Evolutionary conservation across 2,888 invertebrate genomes (phyloP).

Genomic region (Hypena proboscidalis): DNA sequence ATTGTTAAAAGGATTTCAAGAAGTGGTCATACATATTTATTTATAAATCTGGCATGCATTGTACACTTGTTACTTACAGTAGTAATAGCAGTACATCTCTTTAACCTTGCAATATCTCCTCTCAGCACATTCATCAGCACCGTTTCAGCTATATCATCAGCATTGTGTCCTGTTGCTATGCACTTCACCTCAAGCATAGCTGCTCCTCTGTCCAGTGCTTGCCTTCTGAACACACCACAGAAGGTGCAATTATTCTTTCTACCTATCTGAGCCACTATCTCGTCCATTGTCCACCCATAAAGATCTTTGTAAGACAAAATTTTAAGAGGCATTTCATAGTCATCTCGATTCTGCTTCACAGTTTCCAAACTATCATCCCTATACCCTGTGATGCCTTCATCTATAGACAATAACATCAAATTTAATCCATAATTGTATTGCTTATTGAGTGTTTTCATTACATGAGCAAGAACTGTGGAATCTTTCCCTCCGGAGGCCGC

Average conservation of each 20-base stretch:
- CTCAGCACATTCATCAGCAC: conserved; percentile 98
- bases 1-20: too few species aligned
- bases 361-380: conserved; percentile 98
- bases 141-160: conserved; percentile 99
- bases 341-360: conserved; percentile 96
- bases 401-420: conserved; percentile 96
- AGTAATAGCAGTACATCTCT: conserved; percentile 95
- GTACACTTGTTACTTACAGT: conserved; percentile 93
- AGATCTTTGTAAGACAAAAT: conserved; percentile 98
- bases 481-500: conserved; percentile 98
- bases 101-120: conserved; percentile 97
- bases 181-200: conserved; percentile 94
- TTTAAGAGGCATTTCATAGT: conserved; percentile 97
- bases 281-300: conserved; percentile 99
- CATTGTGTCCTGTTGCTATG: conserved; percentile 98
- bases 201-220: conserved; percentile 98
- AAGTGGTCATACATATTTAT: too few species aligned
- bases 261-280: conserved; percentile 94
- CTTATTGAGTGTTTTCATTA: conserved; percentile 95
- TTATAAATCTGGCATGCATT: too few species aligned
- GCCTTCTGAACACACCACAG: conserved; percentile 97
- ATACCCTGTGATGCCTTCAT: conserved; percentile 98
- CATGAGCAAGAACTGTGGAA: conserved; percentile 98
- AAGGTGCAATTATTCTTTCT: conserved; percentile 98
- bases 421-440: conserved; percentile 95